Conservation (phyloP, 2,888 invertebrate genomes). For the Odontocerum albicorne region DNA sequence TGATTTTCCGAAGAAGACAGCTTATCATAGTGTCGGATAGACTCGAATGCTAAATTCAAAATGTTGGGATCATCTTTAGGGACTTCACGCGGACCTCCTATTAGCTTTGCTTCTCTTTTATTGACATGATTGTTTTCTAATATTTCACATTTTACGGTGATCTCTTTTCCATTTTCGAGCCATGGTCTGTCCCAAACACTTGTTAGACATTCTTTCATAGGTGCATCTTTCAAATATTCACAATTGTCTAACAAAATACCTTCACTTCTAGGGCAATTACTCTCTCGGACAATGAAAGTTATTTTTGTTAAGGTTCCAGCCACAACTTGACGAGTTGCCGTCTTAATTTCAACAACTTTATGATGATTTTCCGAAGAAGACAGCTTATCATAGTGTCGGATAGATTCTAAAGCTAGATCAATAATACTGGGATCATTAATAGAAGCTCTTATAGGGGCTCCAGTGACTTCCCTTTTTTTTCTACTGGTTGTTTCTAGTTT, state of each 20-base stretch:
- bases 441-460: not conserved
- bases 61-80: not conserved
- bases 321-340: conserved; percentile 48
- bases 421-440: conserved; percentile 38
- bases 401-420: conserved; percentile 37
- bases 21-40: conserved; percentile 34
- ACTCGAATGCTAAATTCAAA: conserved; percentile 6
- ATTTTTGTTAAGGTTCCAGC: conserved; percentile 48
- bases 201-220: not conserved
- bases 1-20: conserved; percentile 20
- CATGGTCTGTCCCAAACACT: not conserved
- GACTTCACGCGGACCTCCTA: not conserved
- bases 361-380: conserved; percentile 26
- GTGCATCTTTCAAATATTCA: not conserved
- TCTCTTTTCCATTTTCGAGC: not conserved
- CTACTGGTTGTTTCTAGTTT: conserved; percentile 2
- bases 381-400: conserved; percentile 34
- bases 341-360: conserved; percentile 41
- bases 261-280: conserved; percentile 41
- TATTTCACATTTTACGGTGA: too few relatives aligned
- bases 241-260: not conserved
- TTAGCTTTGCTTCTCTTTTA: too few relatives aligned
- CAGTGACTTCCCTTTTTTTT: too few relatives aligned
- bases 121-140: too few relatives aligned
- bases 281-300: conserved; percentile 46